Evolutionary conservation across 1,140 invertebrate genomes (phyloP), one percentile per base, ranked within the genome.

Genomic region (Mycetomoellerius zeteki): DNA sequence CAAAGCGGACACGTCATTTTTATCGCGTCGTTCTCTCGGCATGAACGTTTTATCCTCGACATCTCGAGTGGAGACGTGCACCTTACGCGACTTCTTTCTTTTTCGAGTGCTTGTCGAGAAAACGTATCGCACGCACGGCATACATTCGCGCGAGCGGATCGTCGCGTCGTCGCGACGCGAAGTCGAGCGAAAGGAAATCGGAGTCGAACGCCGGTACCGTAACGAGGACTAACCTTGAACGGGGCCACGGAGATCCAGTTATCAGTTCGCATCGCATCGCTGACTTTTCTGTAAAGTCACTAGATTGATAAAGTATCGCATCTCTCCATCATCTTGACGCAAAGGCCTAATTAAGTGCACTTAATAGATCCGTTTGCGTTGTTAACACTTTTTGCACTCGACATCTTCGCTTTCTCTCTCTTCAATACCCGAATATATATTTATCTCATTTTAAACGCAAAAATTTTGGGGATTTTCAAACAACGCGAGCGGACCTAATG

Each of bases 221-320:
- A 72, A 67, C 71, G 71, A 89, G 52, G 73, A 73, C 62, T 64
- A 65, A 69, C 80, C 88, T 89, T 89, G 75, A 89, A 89, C 52
- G 80, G 43, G 75, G 75, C 62, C 80, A 89, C 60, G 50, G 86
- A 80, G 33, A 69, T 60, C 56, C 85, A 72, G 77, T 86, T 81
- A 86, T 81, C 85, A 60, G 75, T 60, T 86, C 69, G 52, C 64
- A 52, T 47, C 60, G 47, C 87, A 43, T n/a, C n/a, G 2, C 37
- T 43, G 37, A 43, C 2, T 43, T 3, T 43, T 43, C 10, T 3
- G 37, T 8, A 43, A 43, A 43, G 8, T 43, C 37, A 43, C 10
- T 43, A 43, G 8, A 43, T 43, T 43, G 37, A 43, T 43, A 43
- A 43, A 43, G 10, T 12, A 43, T 43, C 37, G 37, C 10, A 43